These are phyloP conservation scores for Helicoverpa zea DNA, from an alignment of 1,140 invertebrate species.

Conservation along the genomic window DNA sequence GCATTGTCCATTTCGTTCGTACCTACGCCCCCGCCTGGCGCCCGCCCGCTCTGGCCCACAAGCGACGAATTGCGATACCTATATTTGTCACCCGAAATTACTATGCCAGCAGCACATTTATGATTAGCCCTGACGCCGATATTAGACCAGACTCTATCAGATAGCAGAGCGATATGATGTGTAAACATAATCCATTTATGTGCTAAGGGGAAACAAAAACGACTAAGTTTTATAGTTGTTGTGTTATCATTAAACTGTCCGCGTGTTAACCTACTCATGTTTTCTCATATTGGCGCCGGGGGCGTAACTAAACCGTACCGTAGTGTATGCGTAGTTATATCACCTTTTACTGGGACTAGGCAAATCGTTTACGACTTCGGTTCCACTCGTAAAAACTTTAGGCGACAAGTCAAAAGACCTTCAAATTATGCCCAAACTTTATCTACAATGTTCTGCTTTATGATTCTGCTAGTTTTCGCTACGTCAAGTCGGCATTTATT, in stretches of 20 bases:
- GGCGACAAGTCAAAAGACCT: conserved; percentile 5
- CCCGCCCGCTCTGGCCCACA: conserved; percentile 49
- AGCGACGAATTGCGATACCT: conserved; percentile 37
- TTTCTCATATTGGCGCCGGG: conserved; percentile 35
- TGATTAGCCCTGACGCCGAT: conserved; percentile 1
- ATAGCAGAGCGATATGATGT: background rate
- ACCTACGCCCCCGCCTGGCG: conserved; percentile 58
- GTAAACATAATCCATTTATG: conserved; percentile 5
- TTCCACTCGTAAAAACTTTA: conserved; percentile 23
- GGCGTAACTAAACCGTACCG: conserved; percentile 26
- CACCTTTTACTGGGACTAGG: conserved; percentile 17
- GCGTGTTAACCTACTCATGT: conserved; percentile 36
- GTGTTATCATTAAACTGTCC: conserved; percentile 34
- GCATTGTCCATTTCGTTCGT: conserved; percentile 76
- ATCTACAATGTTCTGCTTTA: background rate
- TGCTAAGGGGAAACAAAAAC: conserved; percentile 30
- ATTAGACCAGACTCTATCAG: background rate
- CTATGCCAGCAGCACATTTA: conserved; percentile 26
- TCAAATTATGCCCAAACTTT: background rate
- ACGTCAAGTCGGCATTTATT: too few relatives aligned
- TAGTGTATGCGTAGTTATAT: conserved; percentile 36
- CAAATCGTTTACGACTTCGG: conserved; percentile 28
- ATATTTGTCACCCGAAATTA: conserved; percentile 43
- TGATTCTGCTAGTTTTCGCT: background rate
- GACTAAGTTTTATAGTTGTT: conserved; percentile 31